Conservation (phyloP, 2,113 vertebrate species). For the Catharus fuscescens region DNA sequence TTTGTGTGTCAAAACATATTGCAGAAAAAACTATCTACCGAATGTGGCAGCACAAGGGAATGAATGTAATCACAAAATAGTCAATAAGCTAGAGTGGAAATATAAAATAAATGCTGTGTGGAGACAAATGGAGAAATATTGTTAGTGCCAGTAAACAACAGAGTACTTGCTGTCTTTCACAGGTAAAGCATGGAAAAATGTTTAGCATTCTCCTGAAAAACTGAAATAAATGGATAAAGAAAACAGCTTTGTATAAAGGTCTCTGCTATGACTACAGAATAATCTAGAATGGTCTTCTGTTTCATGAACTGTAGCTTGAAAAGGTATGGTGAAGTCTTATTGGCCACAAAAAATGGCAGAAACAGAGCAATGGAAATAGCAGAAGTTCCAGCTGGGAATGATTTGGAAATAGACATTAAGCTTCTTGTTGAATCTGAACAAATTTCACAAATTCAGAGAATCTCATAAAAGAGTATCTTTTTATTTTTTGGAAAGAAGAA, state of each 20-base stretch:
- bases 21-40: constrained; percentile 17
- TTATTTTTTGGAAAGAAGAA: background rate
- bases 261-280: background rate
- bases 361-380: background rate
- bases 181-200: background rate
- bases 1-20: constrained; percentile 42
- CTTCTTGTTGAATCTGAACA: background rate
- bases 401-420: background rate
- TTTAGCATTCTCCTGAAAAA: background rate
- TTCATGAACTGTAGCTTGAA: background rate
- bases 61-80: constrained; percentile 34
- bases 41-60: constrained; percentile 14
- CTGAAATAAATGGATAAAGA: background rate
- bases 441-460: background rate
- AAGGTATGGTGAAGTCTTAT: background rate
- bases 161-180: background rate
- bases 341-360: background rate
- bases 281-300: background rate
- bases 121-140: constrained; percentile 6
- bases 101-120: constrained; percentile 27
- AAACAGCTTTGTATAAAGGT: background rate
- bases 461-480: background rate
- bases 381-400: background rate
- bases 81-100: constrained; percentile 43
- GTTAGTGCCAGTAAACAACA: constrained; percentile 10